Evolutionary conservation across 2,888 invertebrate species (phyloP), one percentile per base, ranked within the genome.

Genomic region (Plemyria rubiginata): DNA sequence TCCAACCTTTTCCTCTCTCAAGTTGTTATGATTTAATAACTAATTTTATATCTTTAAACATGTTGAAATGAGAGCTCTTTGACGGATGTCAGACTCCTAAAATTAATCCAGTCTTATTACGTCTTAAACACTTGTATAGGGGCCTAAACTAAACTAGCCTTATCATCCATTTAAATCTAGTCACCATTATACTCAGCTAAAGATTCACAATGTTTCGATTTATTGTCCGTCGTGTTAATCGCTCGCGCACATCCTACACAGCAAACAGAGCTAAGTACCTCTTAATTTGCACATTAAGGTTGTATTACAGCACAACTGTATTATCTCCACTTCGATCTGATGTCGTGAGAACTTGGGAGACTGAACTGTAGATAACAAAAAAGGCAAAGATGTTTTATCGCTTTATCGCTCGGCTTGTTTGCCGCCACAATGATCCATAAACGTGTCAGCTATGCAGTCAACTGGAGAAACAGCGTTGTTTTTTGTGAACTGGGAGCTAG

Each of bases 341-440:
- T 66, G 72, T 60, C 80, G 80, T 82, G 82, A 72, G 82, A 82
- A 81, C 71, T 63, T 54, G 57, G n/a, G 56, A 68, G 60, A 54
- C 60, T 56, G 54, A 62, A 16, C 52, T 62, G 52, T 36, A 66
- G 75, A 75, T 77, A 78, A 74, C 70, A 70, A 70, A 70, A 61
- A 65, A 52, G 45, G n/a, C 43, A 40, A 54, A 60, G 71, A 66
- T 62, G 51, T 72, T 71, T 76, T 76, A 75, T 75, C 73, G 68
- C 43, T 45, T 75, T 76, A 74, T 75, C 72, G 57, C 58, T 65
- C 51, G 68, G 62, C 66, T 71, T 67, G 69, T 74, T 76, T 71
- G 63, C 65, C 59, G 57, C 70, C 64, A 71, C 66, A 70, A 70
- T 68, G 60, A 70, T 62, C 50, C 54, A 65, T 62, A 61, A 62